Evolutionary conservation across 2,888 invertebrate species (phyloP), one percentile per base, ranked within the genome.

Genomic region (Sesia bembeciformis): DNA sequence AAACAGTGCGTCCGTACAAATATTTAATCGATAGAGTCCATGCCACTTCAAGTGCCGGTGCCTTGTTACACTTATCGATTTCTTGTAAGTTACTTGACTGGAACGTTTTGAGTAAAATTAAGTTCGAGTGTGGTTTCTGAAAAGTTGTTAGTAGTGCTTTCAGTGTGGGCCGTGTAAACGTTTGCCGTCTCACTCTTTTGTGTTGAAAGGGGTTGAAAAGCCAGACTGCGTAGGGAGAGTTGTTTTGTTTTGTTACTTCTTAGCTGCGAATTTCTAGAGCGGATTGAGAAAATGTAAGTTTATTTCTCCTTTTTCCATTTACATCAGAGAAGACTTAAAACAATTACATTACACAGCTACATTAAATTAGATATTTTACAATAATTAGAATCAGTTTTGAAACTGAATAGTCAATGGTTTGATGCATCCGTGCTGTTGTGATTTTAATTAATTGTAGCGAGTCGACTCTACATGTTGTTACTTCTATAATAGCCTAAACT

Each of bases 61-160:
- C 62, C 57, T 60, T 56, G 58, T 62, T 63, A 56, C 53, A 58
- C 56, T 62, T 65, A 76, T 76, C 61, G 74, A 74, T 75, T 69
- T 69, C 68, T 65, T 6, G 46, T 46, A 23, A 46, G 46, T 74
- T 74, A 70, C 62, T 61, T 64, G 61, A 63, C 65, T 68, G 60
- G 64, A 64, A 62, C 58, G 63, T 69, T 73, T 72, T 68, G 60
- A 61, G 63, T 63, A 63, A 68, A 70, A 66, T 69, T 67, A 61
- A 39, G 60, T 65, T 71, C 63, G 65, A 70, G 73, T 76, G 81
- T 74, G 74, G 72, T 72, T 76, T 74, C 73, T 78, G 77, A 78
- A 81, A 83, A 85, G 84, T 87, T 84, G 70, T 74, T 66, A 66
- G 58, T 74, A 81, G 87, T 87, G 86, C 78, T 84, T 84, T 84